phyloP scores from a whole-genome alignment of 1,140 invertebrate genomes.

The Laupala kohalensis region DNA sequence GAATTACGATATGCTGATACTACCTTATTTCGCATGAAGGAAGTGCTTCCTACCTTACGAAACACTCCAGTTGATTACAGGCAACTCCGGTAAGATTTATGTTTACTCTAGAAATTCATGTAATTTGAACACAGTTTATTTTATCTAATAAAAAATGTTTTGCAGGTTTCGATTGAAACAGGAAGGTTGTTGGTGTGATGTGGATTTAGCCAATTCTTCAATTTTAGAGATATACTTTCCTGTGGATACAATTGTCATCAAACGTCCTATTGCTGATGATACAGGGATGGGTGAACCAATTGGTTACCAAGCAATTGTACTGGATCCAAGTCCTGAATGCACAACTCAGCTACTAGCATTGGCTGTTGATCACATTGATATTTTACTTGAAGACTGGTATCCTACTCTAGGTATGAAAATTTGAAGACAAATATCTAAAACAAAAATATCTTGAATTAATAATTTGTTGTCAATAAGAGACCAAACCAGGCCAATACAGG shows the following conservation, averaged over 20 bases:
- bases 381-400: conserved; percentile 96
- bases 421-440: no score
- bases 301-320: conserved; percentile 51
- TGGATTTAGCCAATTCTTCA: conserved; percentile 67
- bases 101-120: not conserved
- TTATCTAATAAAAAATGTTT: not conserved
- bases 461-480: no score
- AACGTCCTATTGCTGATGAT: conserved; percentile 40
- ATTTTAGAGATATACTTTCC: conserved; percentile 84
- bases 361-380: conserved; percentile 93
- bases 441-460: no score
- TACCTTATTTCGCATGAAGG: conserved; percentile 67
- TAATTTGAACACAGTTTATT: not conserved
- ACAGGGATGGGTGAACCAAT: conserved; percentile 33
- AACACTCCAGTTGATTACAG: conserved; percentile 37
- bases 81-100: conserved; percentile 19
- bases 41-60: conserved; percentile 51
- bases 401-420: conserved; percentile 63
- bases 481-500: no score
- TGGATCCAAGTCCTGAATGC: conserved; percentile 60
- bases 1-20: conserved; percentile 72
- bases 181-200: conserved; percentile 70
- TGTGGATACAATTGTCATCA: conserved; percentile 55
- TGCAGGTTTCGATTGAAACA: conserved; percentile 56
- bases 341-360: conserved; percentile 77